phyloP scores from a whole-genome alignment of 1,140 invertebrate species.

The Araneus ventricosus region DNA sequence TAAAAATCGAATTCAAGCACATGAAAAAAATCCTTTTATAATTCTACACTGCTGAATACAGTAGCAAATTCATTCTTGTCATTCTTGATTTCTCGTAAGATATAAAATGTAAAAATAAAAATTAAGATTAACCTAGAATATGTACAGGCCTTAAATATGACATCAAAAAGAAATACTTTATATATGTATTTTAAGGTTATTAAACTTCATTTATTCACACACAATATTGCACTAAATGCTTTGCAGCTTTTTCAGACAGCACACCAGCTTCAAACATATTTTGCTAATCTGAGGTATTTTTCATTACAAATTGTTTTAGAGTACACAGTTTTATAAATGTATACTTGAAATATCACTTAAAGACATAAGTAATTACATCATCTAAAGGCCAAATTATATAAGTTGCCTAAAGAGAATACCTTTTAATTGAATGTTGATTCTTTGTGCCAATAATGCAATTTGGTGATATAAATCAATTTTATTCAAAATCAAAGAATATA shows the following conservation, averaged over 20 bases:
- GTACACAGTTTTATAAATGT: constrained; percentile 34
- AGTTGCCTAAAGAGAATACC: background rate
- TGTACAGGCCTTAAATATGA: constrained; percentile 39
- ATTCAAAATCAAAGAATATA: no score
- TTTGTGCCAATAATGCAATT: no score
- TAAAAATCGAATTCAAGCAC: background rate
- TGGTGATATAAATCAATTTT: no score
- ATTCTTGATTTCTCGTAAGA: background rate
- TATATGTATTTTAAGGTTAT: constrained; percentile 1
- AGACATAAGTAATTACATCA: background rate
- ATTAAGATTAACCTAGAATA: constrained; percentile 34
- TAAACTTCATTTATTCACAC: constrained; percentile 37
- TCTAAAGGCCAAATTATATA: constrained; percentile 20
- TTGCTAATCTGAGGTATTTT: constrained; percentile 36
- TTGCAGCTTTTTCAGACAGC: constrained; percentile 59
- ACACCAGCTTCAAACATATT: constrained; percentile 42
- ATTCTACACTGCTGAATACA: background rate
- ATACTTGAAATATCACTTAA: constrained; percentile 31
- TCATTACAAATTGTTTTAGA: constrained; percentile 11
- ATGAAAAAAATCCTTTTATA: background rate
- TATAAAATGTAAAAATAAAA: constrained; percentile 7
- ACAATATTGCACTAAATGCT: constrained; percentile 70
- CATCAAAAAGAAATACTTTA: background rate
- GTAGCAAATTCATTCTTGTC: background rate
- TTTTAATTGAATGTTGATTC: background rate